Conservation (phyloP, 2,113 vertebrate species). For the Callipepla californica region DNA sequence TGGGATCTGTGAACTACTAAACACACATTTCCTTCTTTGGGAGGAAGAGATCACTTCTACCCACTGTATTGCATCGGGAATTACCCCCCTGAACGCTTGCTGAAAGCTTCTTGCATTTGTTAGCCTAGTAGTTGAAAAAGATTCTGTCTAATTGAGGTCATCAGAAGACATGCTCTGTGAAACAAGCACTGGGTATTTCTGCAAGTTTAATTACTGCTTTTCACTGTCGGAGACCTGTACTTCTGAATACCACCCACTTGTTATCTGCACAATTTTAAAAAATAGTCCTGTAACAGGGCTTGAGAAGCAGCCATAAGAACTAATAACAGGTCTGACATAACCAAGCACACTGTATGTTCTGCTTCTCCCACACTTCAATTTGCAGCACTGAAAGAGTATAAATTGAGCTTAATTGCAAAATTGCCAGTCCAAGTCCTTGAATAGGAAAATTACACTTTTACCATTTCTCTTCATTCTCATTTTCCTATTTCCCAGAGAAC, state of each 20-base stretch:
- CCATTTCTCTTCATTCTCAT: neutral
- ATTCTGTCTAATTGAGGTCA: neutral
- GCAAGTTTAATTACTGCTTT: neutral
- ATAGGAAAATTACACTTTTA: neutral
- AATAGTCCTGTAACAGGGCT: neutral
- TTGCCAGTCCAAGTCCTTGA: slow-evolving; percentile 19
- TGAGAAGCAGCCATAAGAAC: neutral
- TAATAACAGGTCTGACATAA: slow-evolving; percentile 63
- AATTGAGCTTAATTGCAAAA: slow-evolving; percentile 61
- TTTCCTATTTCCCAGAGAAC: neutral
- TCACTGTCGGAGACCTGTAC: neutral
- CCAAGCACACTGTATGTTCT: slow-evolving; percentile 6
- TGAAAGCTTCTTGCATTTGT: neutral
- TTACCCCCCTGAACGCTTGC: neutral
- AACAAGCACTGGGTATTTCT: neutral
- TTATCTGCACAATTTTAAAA: neutral
- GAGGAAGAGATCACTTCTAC: neutral
- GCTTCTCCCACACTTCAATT: slow-evolving; percentile 54
- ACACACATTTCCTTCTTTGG: neutral
- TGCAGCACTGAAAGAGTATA: slow-evolving; percentile 6
- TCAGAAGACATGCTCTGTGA: neutral
- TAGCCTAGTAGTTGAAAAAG: neutral
- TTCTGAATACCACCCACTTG: neutral
- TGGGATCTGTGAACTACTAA: slow-evolving; percentile 3
- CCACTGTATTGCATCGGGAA: neutral